Evolutionary conservation across 2,888 invertebrate species (phyloP), one percentile per base, ranked within the genome.

Genomic region (Norana najaformis): DNA sequence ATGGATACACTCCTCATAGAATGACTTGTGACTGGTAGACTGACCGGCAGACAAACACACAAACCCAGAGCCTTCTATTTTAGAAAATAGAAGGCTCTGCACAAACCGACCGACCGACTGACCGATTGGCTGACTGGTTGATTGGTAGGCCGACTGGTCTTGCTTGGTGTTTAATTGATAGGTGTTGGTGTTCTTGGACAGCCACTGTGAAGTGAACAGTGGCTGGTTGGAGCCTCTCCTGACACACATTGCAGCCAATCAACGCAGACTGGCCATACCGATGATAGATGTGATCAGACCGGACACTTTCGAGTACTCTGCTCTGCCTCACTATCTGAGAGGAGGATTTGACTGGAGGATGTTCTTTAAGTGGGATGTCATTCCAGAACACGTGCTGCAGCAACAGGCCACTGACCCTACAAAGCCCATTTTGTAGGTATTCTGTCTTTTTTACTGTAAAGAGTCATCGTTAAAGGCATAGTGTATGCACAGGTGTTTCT

Each of bases 291-390:
- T 98, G 83, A 98, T 99, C 92, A 98, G 98, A 94, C 96, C 98
- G 0, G 98, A 99, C 94, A 98, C 98, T 0, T 98, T 99, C 94
- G 96, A 97, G 92, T 99, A 99, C 93, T 96, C 97, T 0, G 95
- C 97, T 0, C 98, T 98, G 93, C 98, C 98, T 0, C 95, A 99
- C 85, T 95, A 99, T 83, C 99, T 99, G 0, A 96, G 97, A 89
- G 99, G 99, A 6, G 99, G 99, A 0, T 99, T 99, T 94, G 99
- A 98, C 95, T 98, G 99, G 99, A 98, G 98, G 0, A 95, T 99
- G 89, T 98, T 98, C 95, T 99, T 98, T 94, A 97, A 97, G 94
- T 98, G 98, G 98, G 98, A 98, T 93, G 13, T 88, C 4, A 88
- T 90, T 37, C 89, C 88, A 35, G 88, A 37, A 30, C 20, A 69